Percentiles rank a stretch among this genome's conserved stretches.
Evolutionary conservation across 2,888 invertebrate species (phyloP).

Genomic region (Perdita meconis): DNA sequence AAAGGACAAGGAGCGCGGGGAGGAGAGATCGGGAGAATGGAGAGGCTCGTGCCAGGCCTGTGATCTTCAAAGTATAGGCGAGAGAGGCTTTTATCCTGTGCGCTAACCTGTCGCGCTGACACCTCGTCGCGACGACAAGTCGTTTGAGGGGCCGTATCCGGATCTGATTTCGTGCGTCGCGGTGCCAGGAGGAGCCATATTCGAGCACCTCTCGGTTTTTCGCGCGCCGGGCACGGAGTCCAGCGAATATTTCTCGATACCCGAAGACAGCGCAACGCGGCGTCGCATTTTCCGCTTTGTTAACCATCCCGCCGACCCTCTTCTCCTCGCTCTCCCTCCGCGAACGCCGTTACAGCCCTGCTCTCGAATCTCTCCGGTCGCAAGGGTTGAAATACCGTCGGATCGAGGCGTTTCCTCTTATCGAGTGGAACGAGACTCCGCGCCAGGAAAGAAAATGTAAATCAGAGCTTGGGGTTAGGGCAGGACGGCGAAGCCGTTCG

Average conservation of each 20-base stretch:
- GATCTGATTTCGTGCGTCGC: constrained; percentile 58
- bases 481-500: constrained; percentile 68
- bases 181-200: not conserved
- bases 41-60: constrained; percentile 71
- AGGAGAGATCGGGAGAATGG: constrained; percentile 53
- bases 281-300: constrained; percentile 54
- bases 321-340: constrained; percentile 4
- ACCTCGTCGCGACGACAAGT: constrained; percentile 55
- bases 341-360: constrained; percentile 19
- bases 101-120: constrained; percentile 65
- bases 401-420: constrained; percentile 78
- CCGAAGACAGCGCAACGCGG: constrained; percentile 15
- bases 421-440: constrained; percentile 74
- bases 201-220: not conserved
- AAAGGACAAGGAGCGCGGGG: constrained; percentile 41
- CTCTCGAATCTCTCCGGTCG: constrained; percentile 61
- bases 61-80: constrained; percentile 80
- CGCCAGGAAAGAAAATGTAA: constrained; percentile 78
- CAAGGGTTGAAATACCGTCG: constrained; percentile 75
- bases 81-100: constrained; percentile 72
- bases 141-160: constrained; percentile 56
- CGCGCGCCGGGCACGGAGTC: too few species aligned
- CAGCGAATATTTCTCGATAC: not conserved
- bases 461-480: constrained; percentile 73
- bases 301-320: constrained; percentile 40